Base-by-base conservation (phyloP, 2,888 invertebrate species). In the Orchesellides sinensis region DNA sequence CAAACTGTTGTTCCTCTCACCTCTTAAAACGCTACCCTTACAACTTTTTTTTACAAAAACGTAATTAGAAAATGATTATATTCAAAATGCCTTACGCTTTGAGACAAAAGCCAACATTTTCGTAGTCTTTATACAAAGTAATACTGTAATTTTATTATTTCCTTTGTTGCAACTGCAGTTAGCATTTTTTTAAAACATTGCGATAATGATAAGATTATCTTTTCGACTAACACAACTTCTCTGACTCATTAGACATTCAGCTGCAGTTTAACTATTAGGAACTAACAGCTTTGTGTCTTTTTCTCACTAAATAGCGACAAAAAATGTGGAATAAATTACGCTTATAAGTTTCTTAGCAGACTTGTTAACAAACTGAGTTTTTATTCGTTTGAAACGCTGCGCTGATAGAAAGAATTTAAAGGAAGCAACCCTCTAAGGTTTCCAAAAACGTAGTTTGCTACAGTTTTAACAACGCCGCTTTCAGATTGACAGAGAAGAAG, bases 91-190 rank as follows among this genome's bases (percentile, higher is more conserved):
- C 19, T 52, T 19, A 10, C 52, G 19, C 19, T 52, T 4, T 52
- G 10, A 52, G 23, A n/a, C n/a, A n/a, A n/a, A n/a, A n/a, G n/a
- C n/a, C n/a, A 54, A 54, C 73, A 74, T 63, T 63, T 49, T 63
- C 63, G 27, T n/a, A n/a, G 8, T 12, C n/a, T 47, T 47, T 47
- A 3, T 47, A 47, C n/a, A n/a, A 47, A 8, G n/a, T n/a, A n/a
- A n/a, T n/a, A n/a, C n/a, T n/a, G n/a, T n/a, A n/a, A n/a, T 40
- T n/a, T 54, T 23, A 12, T 25, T 54, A 14, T n/a, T 4, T 12
- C n/a, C n/a, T 47, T 74, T 74, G 47, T 32, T 66, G 75, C 75
- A 75, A 66, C 75, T 75, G 75, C 29, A 66, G 65, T 75, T 75
- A 75, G 75, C 75, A 75, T 66, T 52, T 66, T 61, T n/a, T n/a